Evolutionary conservation across 1,140 invertebrate genomes (phyloP).

Genomic region (Meloidogyne floridensis): DNA sequence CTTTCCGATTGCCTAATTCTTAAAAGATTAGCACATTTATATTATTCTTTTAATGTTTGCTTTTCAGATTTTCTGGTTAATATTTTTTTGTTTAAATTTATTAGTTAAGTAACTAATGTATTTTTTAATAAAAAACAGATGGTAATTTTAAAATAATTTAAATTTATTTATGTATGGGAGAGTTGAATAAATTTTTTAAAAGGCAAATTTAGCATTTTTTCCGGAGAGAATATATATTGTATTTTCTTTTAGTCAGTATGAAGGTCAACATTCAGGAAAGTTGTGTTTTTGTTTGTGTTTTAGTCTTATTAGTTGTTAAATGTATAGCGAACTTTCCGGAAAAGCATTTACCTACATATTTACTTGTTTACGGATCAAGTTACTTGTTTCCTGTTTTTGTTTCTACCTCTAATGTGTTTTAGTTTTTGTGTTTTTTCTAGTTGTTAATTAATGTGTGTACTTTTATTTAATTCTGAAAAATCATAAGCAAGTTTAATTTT

Average conservation of each 20-base stretch:
- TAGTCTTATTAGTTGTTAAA: too few relatives aligned
- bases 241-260: not conserved
- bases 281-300: too few relatives aligned
- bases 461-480: too few relatives aligned
- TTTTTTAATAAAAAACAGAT: not conserved
- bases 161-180: not conserved
- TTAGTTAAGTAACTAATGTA: not conserved
- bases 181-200: not conserved
- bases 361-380: too few relatives aligned
- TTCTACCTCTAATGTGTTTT: too few relatives aligned
- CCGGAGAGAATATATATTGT: not conserved
- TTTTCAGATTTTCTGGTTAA: not conserved
- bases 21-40: slow-evolving; percentile 9
- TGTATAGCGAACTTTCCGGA: too few relatives aligned
- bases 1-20: not conserved
- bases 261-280: too few relatives aligned
- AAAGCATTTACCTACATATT: too few relatives aligned
- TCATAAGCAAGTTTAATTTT: too few relatives aligned
- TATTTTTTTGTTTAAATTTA: not conserved
- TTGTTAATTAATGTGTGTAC: too few relatives aligned
- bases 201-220: not conserved
- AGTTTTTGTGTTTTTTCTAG: too few relatives aligned
- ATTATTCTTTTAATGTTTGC: not conserved
- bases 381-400: too few relatives aligned
- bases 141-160: not conserved